Evolutionary conservation across 2,888 invertebrate genomes (phyloP), one percentile per base, ranked within the genome.

Genomic region (Zhengitettix transpicula): DNA sequence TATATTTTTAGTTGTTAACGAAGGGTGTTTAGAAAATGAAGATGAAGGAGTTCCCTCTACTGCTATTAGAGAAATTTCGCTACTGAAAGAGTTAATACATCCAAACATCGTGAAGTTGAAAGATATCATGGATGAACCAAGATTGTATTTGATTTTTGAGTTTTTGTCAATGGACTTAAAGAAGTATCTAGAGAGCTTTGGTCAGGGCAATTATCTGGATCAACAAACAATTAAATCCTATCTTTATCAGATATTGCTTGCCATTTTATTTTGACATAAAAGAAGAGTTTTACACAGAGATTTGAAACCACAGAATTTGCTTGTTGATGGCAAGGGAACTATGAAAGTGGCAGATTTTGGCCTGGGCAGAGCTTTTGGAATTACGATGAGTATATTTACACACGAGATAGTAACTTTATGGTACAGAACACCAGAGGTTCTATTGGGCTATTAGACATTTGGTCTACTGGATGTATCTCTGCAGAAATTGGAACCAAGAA

Each of bases 291-390:
- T 97, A 14, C 97, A 97, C 74, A 78, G 97, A 58, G 96, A 97
- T 73, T 79, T 97, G 61, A 97, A 97, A 70, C 98, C 98, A 0
- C 97, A 98, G 74, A 99, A 99, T 75, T 79, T 99, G 61, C 80
- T 99, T 1, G 93, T 97, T 64, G 89, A 92, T 70, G 83, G 83
- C 67, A 85, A 88, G 68, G 96, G 97, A 12, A 82, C 86, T 60
- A 95, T 99, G 62, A 99, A 99, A 78, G 86, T 99, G n/a, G 99
- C 97, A 1, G 99, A 99, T 74, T 98, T 99, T 77, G 98, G 98
- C 54, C 78, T 99, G 57, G 97, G 97, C 0, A 81, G 98, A 66
- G 92, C 95, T 0, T 94, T 97, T 74, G 96, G 96, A 28, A 89
- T 98, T 59, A 98, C 98, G 0, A 89, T 98, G 9, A 79, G 98